Evolutionary conservation across 1,140 invertebrate species (phyloP).

Genomic region (Eufriesea mexicana): DNA sequence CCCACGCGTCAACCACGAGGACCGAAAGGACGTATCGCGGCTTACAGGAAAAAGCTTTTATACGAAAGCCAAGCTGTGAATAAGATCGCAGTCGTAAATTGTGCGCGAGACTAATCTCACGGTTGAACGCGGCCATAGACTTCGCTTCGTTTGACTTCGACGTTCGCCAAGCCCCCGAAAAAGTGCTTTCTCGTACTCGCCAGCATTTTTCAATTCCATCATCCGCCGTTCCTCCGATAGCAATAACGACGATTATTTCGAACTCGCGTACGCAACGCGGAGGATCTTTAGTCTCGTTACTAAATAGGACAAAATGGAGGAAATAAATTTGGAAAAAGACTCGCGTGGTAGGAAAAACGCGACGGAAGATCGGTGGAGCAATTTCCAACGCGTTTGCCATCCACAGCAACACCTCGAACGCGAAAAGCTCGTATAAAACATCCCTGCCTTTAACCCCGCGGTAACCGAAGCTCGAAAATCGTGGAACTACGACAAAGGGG

Average conservation of each 20-base stretch:
- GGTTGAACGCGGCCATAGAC: slow-evolving; percentile 69
- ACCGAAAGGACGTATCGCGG: slow-evolving; percentile 72
- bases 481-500: background rate
- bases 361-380: no score
- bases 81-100: slow-evolving; percentile 81
- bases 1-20: slow-evolving; percentile 44
- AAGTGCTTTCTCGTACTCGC: slow-evolving; percentile 19
- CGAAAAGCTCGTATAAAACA: background rate
- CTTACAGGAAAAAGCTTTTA: slow-evolving; percentile 83
- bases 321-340: no score
- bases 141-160: slow-evolving; percentile 39
- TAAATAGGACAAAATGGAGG: no score
- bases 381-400: no score
- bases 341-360: no score
- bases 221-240: background rate
- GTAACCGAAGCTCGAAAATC: background rate
- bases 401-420: no score
- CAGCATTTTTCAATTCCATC: slow-evolving; percentile 14
- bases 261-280: no score
- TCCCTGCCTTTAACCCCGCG: background rate
- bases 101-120: slow-evolving; percentile 80
- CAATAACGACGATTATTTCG: no score
- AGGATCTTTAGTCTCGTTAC: no score
- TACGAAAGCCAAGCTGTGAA: slow-evolving; percentile 79
- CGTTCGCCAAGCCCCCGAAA: background rate